Conservation (phyloP, 2,888 invertebrate species). For the Cosmia trapezina region DNA sequence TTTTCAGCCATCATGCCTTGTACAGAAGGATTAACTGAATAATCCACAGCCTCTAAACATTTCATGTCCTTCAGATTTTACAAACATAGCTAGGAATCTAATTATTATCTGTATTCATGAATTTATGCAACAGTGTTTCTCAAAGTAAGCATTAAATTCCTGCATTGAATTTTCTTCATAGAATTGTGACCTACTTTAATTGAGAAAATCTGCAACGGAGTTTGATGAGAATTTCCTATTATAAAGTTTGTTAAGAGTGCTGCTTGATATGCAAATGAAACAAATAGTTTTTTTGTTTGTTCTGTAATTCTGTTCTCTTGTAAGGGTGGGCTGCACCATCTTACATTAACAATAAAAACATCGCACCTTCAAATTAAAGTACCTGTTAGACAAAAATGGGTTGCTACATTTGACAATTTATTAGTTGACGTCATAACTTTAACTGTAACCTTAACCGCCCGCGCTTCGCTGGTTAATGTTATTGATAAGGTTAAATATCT, state of each 20-base stretch:
- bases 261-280: conserved; percentile 11
- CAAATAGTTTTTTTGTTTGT: background rate
- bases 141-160: conserved; percentile 19
- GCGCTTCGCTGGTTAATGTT: no score
- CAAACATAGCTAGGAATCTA: background rate
- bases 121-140: conserved; percentile 20
- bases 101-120: background rate
- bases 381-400: no score
- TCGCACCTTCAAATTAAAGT: no score
- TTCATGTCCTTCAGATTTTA: background rate
- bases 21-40: background rate
- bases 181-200: conserved; percentile 33
- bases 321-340: no score
- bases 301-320: background rate
- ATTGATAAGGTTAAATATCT: no score
- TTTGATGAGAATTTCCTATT: conserved; percentile 33
- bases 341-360: no score
- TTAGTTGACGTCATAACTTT: no score
- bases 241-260: conserved; percentile 23
- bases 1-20: background rate
- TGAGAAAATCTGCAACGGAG: conserved; percentile 12
- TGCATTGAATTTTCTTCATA: conserved; percentile 13
- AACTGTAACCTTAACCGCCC: no score
- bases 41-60: background rate
- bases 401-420: no score